These are phyloP conservation scores for Yponomeuta cagnagella DNA, from an alignment of 2,888 invertebrate genomes.

Conservation along the genomic window DNA sequence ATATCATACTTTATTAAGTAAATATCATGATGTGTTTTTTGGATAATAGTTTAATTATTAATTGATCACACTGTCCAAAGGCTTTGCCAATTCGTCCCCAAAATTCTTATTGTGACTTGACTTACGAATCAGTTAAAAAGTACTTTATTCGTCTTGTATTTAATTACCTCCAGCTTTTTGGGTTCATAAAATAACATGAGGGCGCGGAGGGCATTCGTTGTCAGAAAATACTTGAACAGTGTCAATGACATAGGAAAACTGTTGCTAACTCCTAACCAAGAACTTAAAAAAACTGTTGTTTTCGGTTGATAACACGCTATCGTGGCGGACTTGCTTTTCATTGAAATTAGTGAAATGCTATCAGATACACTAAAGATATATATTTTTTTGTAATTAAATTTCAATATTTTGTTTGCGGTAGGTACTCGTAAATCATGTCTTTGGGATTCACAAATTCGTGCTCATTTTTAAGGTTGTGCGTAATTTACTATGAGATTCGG, in stretches of 20 bases:
- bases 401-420: not conserved
- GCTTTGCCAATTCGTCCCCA: not conserved
- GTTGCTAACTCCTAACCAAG: conserved; percentile 52
- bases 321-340: too few species aligned
- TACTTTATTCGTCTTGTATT: conserved; percentile 12
- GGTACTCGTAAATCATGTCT: not conserved
- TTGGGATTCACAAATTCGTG: conserved; percentile 3
- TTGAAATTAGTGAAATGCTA: too few species aligned
- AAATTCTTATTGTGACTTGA: conserved; percentile 18
- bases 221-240: conserved; percentile 40
- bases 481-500: conserved; percentile 49
- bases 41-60: not conserved
- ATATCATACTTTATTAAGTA: not conserved
- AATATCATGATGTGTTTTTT: not conserved
- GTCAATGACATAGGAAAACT: conserved; percentile 42
- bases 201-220: conserved; percentile 49
- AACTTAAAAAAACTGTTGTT: not conserved
- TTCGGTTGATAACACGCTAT: not conserved
- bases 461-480: conserved; percentile 51
- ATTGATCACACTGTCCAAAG: not conserved
- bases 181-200: conserved; percentile 36
- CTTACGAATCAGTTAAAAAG: conserved; percentile 35
- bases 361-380: not conserved
- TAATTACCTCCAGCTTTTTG: conserved; percentile 40
- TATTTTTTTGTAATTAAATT: not conserved